Conservation (phyloP, 1,140 invertebrate genomes). For the Apis florea region DNA sequence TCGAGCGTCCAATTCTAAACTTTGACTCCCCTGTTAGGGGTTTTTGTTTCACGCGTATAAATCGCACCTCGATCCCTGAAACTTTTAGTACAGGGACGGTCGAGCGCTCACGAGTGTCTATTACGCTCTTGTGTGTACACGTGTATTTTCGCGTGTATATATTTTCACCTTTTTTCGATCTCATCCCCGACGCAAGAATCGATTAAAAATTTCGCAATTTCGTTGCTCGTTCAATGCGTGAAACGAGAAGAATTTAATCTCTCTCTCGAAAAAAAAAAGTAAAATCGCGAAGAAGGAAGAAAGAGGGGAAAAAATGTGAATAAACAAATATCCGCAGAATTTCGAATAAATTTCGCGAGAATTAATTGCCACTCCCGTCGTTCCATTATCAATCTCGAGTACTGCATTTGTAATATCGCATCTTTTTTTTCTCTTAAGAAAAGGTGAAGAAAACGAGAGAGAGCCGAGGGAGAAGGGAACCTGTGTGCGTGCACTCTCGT, state of each 20-base stretch:
- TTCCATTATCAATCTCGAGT: conserved; percentile 11
- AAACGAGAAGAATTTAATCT: too few species aligned
- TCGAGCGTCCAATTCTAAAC: background rate
- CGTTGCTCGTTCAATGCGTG: background rate
- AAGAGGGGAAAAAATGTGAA: too few species aligned
- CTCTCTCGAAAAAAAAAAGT: too few species aligned
- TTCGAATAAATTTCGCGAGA: conserved; percentile 20
- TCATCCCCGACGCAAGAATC: background rate
- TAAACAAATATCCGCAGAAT: too few species aligned
- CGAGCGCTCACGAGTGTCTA: too few species aligned
- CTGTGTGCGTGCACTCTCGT: background rate
- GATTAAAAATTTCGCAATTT: background rate
- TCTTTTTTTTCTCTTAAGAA: conserved; percentile 29
- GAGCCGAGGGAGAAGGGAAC: background rate
- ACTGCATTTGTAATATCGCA: conserved; percentile 31
- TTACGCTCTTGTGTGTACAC: too few species aligned
- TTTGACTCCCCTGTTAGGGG: background rate
- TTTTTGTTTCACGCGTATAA: too few species aligned
- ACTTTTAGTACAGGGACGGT: too few species aligned
- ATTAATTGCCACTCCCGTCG: conserved; percentile 7
- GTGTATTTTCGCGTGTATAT: too few species aligned
- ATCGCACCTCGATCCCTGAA: too few species aligned
- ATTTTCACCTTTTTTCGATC: too few species aligned
- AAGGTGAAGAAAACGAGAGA: conserved; percentile 7
- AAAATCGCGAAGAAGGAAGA: too few species aligned